A percentile compares a stretch with the other conserved stretches of the same genome.
Evolutionary conservation across 2,888 invertebrate species (phyloP).

Genomic region (Phyllotreta striolata): DNA sequence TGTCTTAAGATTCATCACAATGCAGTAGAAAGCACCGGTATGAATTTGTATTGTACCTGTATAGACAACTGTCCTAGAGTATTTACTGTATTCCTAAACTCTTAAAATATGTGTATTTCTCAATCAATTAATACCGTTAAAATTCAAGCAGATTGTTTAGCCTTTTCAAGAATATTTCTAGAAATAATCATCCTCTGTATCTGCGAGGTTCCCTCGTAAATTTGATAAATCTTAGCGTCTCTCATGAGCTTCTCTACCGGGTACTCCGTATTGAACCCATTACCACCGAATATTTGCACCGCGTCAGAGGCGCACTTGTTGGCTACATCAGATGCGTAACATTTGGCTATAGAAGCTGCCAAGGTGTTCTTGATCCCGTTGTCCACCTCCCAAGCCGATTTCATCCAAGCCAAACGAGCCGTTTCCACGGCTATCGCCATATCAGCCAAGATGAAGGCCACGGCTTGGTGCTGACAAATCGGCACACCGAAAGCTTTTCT

Average conservation of each 20-base stretch:
- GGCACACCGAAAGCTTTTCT: slow-evolving; percentile 92
- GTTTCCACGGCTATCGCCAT: slow-evolving; percentile 91
- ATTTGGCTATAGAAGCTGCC: slow-evolving; percentile 95
- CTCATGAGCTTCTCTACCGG: slow-evolving; percentile 99
- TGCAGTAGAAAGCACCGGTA: no score
- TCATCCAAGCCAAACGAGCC: slow-evolving; percentile 84
- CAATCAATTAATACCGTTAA: neutral
- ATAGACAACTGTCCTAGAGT: no score
- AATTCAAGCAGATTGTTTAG: slow-evolving; percentile 45
- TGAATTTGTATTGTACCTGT: no score
- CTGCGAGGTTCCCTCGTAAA: slow-evolving; percentile 97
- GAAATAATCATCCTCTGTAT: slow-evolving; percentile 96
- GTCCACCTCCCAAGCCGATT: slow-evolving; percentile 91
- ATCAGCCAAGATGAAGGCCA: slow-evolving; percentile 94
- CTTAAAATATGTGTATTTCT: neutral
- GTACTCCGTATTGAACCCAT: slow-evolving; percentile 96
- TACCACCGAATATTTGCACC: slow-evolving; percentile 90
- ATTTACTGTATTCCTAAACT: no score
- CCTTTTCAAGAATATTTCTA: slow-evolving; percentile 68
- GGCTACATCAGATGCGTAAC: slow-evolving; percentile 89
- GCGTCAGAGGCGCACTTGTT: slow-evolving; percentile 95
- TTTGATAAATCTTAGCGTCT: slow-evolving; percentile 99
- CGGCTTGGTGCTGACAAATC: slow-evolving; percentile 85
- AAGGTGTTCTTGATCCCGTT: slow-evolving; percentile 79
- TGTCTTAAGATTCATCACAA: no score